These are phyloP conservation scores for Cloeon dipterum DNA, from an alignment of 2,888 invertebrate genomes.

Conservation along the genomic window DNA sequence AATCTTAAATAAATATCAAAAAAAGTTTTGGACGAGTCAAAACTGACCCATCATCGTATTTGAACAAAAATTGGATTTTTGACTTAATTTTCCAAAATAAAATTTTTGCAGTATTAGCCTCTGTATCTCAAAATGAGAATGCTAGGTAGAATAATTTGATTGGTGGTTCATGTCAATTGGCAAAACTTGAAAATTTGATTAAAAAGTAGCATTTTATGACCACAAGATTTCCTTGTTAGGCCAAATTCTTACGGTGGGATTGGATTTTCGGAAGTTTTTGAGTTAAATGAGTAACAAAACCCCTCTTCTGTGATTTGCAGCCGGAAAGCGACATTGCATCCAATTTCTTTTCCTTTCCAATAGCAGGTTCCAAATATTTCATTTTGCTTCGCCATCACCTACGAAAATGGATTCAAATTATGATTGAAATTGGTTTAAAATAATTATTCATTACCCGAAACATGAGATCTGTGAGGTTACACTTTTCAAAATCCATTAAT, in stretches of 20 bases:
- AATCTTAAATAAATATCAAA: too few relatives aligned
- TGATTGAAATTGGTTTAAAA: neutral
- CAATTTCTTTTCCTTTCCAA: conserved; percentile 7
- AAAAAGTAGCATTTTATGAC: too few relatives aligned
- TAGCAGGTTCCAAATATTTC: conserved; percentile 8
- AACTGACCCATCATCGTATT: too few relatives aligned
- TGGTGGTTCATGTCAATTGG: too few relatives aligned
- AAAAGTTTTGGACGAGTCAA: too few relatives aligned
- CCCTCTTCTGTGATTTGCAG: conserved; percentile 8
- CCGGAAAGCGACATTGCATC: conserved; percentile 6
- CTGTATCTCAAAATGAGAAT: too few relatives aligned
- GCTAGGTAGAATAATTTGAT: too few relatives aligned
- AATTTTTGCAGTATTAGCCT: too few relatives aligned
- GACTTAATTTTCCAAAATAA: too few relatives aligned
- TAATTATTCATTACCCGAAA: neutral
- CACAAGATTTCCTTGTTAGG: too few relatives aligned
- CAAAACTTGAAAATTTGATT: too few relatives aligned
- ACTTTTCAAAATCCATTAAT: neutral
- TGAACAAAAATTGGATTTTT: too few relatives aligned
- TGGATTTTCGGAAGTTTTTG: conserved; percentile 5
- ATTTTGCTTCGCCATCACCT: neutral
- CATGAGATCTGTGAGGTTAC: neutral
- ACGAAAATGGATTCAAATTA: neutral
- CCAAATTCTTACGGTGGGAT: neutral
- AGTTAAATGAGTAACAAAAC: conserved; percentile 9